These are phyloP conservation scores for Zosterops hypoxanthus DNA, from an alignment of 2,113 vertebrate species.

Conservation along the genomic window DNA sequence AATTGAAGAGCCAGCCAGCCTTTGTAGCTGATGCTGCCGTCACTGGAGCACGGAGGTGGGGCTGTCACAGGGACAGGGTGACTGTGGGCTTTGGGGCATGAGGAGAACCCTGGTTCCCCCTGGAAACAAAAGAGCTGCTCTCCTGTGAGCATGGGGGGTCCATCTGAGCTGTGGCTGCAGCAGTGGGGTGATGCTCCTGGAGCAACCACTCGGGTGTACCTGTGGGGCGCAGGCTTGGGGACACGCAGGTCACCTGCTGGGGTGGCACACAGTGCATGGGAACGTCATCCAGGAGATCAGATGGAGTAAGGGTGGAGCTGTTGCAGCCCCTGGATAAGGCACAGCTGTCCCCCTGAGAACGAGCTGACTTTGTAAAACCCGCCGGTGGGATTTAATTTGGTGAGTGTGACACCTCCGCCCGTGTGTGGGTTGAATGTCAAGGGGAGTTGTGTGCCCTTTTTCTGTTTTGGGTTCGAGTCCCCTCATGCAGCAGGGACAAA, in stretches of 20 bases:
- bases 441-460: neutral
- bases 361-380: neutral
- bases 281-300: neutral
- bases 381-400: neutral
- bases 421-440: neutral
- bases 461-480: neutral
- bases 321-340: neutral
- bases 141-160: accelerated
- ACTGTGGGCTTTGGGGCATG: accelerated
- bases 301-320: accelerated
- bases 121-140: neutral
- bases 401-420: neutral
- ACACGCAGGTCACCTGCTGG: neutral
- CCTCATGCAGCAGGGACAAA: neutral
- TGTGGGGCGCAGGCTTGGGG: neutral
- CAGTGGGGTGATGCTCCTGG: neutral
- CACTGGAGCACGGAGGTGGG: accelerated
- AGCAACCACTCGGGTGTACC: neutral
- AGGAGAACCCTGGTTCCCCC: neutral
- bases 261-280: neutral
- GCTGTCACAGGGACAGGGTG: neutral
- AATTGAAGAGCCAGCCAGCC: neutral
- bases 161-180: neutral
- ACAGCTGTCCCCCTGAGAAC: neutral
- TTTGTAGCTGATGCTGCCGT: accelerated